phyloP scores from a whole-genome alignment of 2,113 vertebrate genomes.

The Picathartes gymnocephalus region DNA sequence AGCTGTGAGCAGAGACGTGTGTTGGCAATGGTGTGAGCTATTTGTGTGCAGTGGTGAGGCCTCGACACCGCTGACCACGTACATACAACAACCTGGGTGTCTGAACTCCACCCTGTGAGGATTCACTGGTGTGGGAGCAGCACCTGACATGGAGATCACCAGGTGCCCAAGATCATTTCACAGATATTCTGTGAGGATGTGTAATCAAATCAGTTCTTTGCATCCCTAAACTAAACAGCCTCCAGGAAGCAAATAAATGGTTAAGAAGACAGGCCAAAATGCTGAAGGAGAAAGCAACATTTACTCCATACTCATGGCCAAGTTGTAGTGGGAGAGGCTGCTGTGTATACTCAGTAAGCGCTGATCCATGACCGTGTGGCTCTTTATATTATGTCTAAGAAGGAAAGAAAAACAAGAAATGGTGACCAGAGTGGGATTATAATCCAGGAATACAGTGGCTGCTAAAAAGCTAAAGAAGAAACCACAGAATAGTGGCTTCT shows the following conservation, averaged over 20 bases:
- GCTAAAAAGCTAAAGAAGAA: constrained; percentile 2
- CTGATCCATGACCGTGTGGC: background rate
- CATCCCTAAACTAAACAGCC: background rate
- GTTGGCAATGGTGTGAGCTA: background rate
- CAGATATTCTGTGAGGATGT: background rate
- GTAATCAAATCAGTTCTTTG: background rate
- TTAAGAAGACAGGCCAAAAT: background rate
- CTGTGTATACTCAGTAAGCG: background rate
- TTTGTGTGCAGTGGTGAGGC: background rate
- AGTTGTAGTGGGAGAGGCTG: constrained; percentile 7
- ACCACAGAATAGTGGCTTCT: background rate
- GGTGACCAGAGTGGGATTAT: constrained; percentile 12
- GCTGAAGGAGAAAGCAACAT: background rate
- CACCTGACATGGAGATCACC: background rate
- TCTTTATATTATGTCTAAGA: background rate
- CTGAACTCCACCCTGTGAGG: background rate
- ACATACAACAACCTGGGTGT: background rate
- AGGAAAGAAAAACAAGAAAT: constrained; percentile 41
- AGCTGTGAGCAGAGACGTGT: background rate
- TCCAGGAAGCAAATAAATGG: background rate
- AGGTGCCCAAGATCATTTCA: background rate
- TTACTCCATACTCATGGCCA: background rate
- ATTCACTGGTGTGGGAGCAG: background rate
- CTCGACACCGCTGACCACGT: background rate
- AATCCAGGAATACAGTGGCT: constrained; percentile 28